Base-by-base conservation (phyloP, 2,113 vertebrate genomes). In the Sphyrna mokarran region DNA sequence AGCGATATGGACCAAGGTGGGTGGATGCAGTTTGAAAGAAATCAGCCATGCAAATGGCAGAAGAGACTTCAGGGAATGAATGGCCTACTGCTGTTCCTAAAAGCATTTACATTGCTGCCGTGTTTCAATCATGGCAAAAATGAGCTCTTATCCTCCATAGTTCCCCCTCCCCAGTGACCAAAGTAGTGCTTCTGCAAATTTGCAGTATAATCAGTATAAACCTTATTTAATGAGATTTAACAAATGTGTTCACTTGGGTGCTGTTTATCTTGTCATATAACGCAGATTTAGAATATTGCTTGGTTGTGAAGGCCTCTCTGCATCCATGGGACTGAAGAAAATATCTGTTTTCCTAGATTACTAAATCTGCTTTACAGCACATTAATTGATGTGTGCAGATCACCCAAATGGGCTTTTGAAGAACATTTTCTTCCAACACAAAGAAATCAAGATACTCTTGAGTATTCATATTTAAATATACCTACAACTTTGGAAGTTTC, bases 191-290 rank as follows among this genome's bases (percentile, higher is more conserved):
- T 90, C 23, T 90, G 48, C 87, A 90, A 90, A 90, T 90, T 48
- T 90, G 48, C 48, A 90, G 54, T 61, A 40, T 90, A 90, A 90
- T 90, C 87, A 61, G 58, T 90, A 90, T 90, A 58, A 61, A 90
- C 58, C 58, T 61, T 33, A 90, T 90, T 90, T 90, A 90, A 90
- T 90, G 26, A 90, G 87, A 90, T 61, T 90, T 54, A 90, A 90
- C 48, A 61, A 48, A 61, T 90, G 58, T 89, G 86, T 89, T 89
- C 86, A 54, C 54, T 54, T 33, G 87, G 58, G 58, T 33, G 23
- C 54, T 58, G 87, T 83, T 83, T 83, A 83, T 83, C 80, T 83
- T 43, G 80, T 83, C 80, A 83, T 83, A n/a, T 83, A 83, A 83
- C 37, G 37, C 80, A 83, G 80, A 83, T 83, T 83, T 61, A 63